Evolutionary conservation across 2,113 vertebrate species (phyloP).

Genomic region (Rhinoptilus africanus): DNA sequence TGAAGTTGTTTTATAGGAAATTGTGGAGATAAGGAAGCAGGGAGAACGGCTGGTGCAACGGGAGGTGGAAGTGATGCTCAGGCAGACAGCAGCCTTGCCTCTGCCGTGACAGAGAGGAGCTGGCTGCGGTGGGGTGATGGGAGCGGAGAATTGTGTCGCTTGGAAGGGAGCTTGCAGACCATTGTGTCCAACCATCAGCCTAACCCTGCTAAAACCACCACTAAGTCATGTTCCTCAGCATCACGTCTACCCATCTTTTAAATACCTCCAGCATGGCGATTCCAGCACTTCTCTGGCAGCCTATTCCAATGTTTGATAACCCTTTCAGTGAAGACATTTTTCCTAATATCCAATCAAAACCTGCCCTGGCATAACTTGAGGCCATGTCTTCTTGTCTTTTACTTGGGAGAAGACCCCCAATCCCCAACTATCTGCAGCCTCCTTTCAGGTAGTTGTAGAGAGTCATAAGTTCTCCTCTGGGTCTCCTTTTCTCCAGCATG

Average conservation of each 20-base stretch:
- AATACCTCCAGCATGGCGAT: neutral
- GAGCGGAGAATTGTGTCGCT: neutral
- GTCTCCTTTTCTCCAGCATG: neutral
- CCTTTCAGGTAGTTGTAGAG: neutral
- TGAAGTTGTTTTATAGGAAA: neutral
- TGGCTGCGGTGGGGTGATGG: rapidly evolving
- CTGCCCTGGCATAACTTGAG: neutral
- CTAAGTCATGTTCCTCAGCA: neutral
- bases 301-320: neutral
- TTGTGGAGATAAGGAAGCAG: neutral
- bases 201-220: neutral
- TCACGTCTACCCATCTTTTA: neutral
- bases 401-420: neutral
- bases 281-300: neutral
- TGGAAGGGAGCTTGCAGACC: neutral
- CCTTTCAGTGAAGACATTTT: neutral
- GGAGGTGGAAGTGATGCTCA: no score
- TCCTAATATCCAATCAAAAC: neutral
- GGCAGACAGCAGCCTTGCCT: no score
- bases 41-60: no score
- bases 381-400: neutral
- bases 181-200: no score
- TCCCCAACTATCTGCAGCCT: neutral
- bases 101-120: neutral
- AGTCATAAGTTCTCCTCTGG: neutral